phyloP scores from a whole-genome alignment of 2,113 vertebrate species.

The Dromaius novaehollandiae region DNA sequence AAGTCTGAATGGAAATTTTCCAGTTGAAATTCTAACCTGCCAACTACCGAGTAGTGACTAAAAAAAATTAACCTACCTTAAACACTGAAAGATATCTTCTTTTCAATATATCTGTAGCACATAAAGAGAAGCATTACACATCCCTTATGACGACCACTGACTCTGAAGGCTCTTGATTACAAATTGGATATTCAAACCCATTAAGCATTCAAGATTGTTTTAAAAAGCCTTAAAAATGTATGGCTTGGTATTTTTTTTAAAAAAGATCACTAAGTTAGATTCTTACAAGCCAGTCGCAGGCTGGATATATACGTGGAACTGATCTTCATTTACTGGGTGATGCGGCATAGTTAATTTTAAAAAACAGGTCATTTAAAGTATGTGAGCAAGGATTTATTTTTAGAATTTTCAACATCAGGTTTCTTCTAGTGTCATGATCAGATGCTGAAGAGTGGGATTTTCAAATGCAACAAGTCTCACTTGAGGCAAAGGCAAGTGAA shows the following conservation, averaged over 20 bases:
- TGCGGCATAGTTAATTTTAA: background rate
- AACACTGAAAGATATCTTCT: background rate
- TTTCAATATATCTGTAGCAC: background rate
- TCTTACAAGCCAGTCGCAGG: background rate
- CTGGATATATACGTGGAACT: background rate
- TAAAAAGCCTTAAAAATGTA: background rate
- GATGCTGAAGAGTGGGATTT: background rate
- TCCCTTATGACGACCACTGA: background rate
- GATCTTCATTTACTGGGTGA: background rate
- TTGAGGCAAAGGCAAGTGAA: background rate
- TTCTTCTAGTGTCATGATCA: background rate
- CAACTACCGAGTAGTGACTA: background rate
- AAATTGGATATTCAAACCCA: background rate
- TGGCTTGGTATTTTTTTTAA: background rate
- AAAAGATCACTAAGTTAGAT: background rate
- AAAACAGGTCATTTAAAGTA: background rate
- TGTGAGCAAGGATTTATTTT: background rate
- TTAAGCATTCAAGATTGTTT: background rate
- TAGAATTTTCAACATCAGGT: background rate
- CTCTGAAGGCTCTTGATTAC: background rate
- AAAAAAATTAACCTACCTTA: background rate
- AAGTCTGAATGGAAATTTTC: background rate
- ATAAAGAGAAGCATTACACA: background rate
- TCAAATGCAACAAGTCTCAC: background rate
- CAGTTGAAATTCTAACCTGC: constrained; percentile 10